Evolutionary conservation across 2,113 vertebrate genomes (phyloP).

Genomic region (Dipodomys spectabilis): DNA sequence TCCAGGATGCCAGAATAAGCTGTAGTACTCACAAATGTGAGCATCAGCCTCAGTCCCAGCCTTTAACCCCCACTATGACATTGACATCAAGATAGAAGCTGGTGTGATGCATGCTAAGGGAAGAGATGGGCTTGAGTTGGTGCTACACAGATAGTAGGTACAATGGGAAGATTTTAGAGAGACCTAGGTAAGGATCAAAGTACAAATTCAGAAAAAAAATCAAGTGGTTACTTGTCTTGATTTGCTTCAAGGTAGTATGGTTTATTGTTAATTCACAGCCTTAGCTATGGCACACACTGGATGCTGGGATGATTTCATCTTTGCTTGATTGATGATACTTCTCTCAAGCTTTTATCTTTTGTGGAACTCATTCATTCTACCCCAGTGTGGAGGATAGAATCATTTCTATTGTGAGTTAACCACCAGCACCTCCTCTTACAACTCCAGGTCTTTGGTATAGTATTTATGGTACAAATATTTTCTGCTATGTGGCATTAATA

Average conservation of each 20-base stretch:
- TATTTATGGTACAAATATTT: background rate
- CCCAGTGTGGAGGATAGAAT: rapidly evolving
- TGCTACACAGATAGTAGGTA: background rate
- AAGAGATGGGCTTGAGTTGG: background rate
- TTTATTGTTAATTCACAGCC: background rate
- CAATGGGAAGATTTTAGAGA: background rate
- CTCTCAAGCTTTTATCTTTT: background rate
- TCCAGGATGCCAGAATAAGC: background rate
- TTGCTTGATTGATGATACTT: background rate
- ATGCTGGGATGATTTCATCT: background rate
- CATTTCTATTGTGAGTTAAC: background rate
- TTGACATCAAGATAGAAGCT: background rate
- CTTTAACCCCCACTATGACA: background rate
- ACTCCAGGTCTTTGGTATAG: background rate
- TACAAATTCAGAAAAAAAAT: background rate
- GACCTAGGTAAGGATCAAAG: background rate
- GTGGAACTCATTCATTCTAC: background rate
- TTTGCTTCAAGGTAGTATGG: background rate
- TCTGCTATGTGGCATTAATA: background rate
- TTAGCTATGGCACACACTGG: background rate
- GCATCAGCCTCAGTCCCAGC: background rate
- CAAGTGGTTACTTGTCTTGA: too few species aligned
- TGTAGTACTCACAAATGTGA: background rate
- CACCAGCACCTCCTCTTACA: background rate
- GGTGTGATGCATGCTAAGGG: background rate